Evolutionary conservation across 2,113 vertebrate genomes (phyloP).

Genomic region (Nibea coibor): DNA sequence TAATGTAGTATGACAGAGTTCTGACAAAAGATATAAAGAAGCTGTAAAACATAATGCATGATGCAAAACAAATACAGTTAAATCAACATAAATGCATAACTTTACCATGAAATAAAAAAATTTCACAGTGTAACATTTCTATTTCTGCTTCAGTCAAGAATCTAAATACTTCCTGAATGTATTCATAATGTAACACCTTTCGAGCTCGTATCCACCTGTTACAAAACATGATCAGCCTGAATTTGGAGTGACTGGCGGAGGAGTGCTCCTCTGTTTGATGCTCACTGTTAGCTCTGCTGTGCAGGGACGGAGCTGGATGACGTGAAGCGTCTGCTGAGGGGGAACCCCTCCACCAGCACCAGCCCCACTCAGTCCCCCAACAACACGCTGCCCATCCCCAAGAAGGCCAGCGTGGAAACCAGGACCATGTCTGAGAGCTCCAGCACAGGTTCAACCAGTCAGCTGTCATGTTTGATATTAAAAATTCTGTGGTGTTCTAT

Average conservation of each 20-base stretch:
- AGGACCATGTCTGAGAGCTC: constrained; percentile 85
- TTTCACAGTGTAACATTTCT: no score
- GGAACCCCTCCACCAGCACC: constrained; percentile 88
- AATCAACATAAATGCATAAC: no score
- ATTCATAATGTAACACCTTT: neutral
- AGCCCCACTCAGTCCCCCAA: constrained; percentile 90
- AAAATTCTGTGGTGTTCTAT: no score
- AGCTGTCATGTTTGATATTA: neutral
- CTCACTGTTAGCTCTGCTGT: neutral
- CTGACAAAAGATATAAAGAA: neutral
- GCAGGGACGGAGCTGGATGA: constrained; percentile 97
- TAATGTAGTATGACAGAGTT: neutral
- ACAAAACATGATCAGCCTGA: neutral
- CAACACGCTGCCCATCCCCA: constrained; percentile 92
- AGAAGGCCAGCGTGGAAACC: constrained; percentile 90
- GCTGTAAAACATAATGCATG: neutral
- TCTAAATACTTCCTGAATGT: no score
- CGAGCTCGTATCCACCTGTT: no score
- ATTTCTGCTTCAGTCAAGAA: no score
- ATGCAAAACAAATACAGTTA: neutral
- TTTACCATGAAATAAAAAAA: no score
- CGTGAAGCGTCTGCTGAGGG: constrained; percentile 94
- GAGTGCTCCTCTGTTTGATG: neutral
- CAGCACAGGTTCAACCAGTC: constrained; percentile 83
- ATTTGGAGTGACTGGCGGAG: neutral